Base-by-base conservation (phyloP, 2,113 vertebrate genomes). In the Condylura cristata region DNA sequence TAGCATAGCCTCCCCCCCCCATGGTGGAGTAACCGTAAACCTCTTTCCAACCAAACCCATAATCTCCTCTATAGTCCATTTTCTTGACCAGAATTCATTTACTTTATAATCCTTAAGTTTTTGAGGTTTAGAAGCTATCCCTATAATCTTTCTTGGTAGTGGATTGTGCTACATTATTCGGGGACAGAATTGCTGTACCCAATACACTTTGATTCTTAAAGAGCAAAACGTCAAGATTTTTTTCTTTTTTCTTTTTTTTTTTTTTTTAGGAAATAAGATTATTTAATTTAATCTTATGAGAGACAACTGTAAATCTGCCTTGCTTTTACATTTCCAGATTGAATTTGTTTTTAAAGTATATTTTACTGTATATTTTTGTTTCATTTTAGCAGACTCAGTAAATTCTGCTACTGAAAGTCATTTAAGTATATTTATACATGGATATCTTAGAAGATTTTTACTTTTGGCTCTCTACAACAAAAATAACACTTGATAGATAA, bases 341-440 rank as follows among this genome's bases (percentile, higher is more conserved):
- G 56, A 86, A 26, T 74, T 83, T 30, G 22, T 93, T 83, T 95
- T 72, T 26, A 90, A 81, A 91, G 68, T 56, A 63, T 93, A 82
- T 82, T 91, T 93, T 32, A 83, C 41, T 70, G 30, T 79, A 12
- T 48, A 32, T 94, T 93, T 94, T 39, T 46, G 39, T 95, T 87
- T 91, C 56, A 79, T 10, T 37, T n/a, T 75, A 74, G 78, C 37
- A 86, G 37, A 74, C 32, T 91, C 74, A 79, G 89, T 97, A 99
- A 97, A 98, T 94, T 98, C 88, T 95, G 96, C 98, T 98, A 98
- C 98, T 98, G 98, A 98, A 98, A 97, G 96, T 96, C 96, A 97
- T 98, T 99, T 98, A 98, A 98, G 96, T 98, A 96, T 98, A 98
- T 98, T 98, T 99, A 98, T 98, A 98, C 99, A 98, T 99, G 98